These are phyloP conservation scores for Opisthograptis luteolata DNA, from an alignment of 2,888 invertebrate genomes.

Conservation along the genomic window DNA sequence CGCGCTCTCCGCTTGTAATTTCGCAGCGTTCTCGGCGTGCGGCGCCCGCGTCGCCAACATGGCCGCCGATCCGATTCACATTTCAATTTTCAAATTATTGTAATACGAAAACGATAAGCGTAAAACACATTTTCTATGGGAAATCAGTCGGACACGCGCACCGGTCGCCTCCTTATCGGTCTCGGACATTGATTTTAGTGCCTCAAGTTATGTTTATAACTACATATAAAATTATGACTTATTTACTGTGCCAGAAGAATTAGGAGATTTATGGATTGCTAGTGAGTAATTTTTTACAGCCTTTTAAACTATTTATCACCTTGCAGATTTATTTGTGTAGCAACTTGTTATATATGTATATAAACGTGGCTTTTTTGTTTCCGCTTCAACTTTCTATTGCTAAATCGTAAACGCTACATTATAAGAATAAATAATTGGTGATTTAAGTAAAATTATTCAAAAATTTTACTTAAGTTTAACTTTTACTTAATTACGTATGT, in stretches of 20 bases:
- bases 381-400: too few relatives aligned
- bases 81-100: conserved; percentile 57
- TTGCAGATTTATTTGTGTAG: conserved; percentile 28
- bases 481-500: too few relatives aligned
- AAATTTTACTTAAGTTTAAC: too few relatives aligned
- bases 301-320: conserved; percentile 41
- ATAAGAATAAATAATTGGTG: too few relatives aligned
- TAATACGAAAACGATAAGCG: conserved; percentile 54
- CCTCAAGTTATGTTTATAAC: conserved; percentile 65
- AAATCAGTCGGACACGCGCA: conserved; percentile 48
- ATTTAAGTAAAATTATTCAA: too few relatives aligned
- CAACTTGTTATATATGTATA: conserved; percentile 34
- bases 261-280: conserved; percentile 65
- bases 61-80: conserved; percentile 67
- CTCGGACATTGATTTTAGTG: conserved; percentile 64
- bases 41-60: conserved; percentile 78
- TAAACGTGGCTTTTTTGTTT: conserved; percentile 17
- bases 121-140: conserved; percentile 53
- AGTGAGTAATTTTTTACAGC: conserved; percentile 67
- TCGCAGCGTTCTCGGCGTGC: conserved; percentile 81
- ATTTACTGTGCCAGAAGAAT: conserved; percentile 65
- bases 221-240: conserved; percentile 65
- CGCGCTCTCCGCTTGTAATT: conserved; percentile 78
- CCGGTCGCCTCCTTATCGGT: conserved; percentile 53
- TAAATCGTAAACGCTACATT: too few relatives aligned